Percentiles rank a stretch among this genome's conserved stretches.
These are phyloP conservation scores for Gerris lacustris DNA, from an alignment of 2,888 invertebrate species.

Conservation along the genomic window DNA sequence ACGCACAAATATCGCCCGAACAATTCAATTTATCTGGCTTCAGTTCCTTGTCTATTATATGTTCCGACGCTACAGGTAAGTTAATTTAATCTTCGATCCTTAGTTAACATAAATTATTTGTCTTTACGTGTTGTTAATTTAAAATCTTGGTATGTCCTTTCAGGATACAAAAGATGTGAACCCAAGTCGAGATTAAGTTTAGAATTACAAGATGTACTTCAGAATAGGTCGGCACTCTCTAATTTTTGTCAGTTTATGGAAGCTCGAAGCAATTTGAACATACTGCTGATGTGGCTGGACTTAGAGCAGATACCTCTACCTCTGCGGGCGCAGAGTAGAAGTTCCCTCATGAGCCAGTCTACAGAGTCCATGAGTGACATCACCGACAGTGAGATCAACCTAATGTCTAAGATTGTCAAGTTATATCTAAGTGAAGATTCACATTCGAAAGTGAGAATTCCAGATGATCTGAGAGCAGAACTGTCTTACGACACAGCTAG, in stretches of 20 bases:
- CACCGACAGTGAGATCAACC: not conserved
- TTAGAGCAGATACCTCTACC: slow-evolving; percentile 44
- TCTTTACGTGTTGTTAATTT: not conserved
- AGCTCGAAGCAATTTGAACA: slow-evolving; percentile 49
- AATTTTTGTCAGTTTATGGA: slow-evolving; percentile 82
- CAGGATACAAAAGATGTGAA: slow-evolving; percentile 20
- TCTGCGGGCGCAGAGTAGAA: slow-evolving; percentile 3
- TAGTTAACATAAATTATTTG: no score
- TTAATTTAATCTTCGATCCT: not conserved
- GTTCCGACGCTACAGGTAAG: not conserved
- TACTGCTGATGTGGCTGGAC: slow-evolving; percentile 65
- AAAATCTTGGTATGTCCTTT: slow-evolving; percentile 10
- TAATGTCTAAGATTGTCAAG: not conserved
- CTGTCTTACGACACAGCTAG: slow-evolving; percentile 15
- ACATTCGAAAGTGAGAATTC: slow-evolving; percentile 20
- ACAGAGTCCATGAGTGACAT: not conserved
- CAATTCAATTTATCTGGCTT: not conserved
- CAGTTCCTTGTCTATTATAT: not conserved
- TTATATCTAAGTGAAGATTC: slow-evolving; percentile 25
- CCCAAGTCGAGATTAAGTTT: slow-evolving; percentile 54
- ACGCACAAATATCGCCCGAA: not conserved
- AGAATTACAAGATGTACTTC: slow-evolving; percentile 59
- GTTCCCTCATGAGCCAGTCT: not conserved
- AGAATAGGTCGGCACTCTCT: slow-evolving; percentile 64
- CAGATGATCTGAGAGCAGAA: slow-evolving; percentile 23